Conservation (phyloP, 2,888 invertebrate genomes). For the Drosophila barbarae region DNA sequence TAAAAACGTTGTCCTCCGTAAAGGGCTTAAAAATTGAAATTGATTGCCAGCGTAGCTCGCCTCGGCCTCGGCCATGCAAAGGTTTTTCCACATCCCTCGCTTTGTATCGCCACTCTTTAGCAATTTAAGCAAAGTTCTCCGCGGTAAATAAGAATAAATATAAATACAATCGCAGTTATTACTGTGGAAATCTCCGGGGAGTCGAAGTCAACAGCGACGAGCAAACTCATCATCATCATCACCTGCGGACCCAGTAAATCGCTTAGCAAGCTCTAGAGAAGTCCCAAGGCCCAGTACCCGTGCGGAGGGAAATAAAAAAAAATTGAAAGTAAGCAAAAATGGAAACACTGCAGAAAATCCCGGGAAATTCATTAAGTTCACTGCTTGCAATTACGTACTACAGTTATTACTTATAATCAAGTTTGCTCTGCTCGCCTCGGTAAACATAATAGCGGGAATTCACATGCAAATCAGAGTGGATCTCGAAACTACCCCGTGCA, state of each 20-base stretch:
- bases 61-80: slow-evolving; percentile 57
- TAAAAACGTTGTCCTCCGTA: slow-evolving; percentile 76
- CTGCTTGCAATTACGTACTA: slow-evolving; percentile 56
- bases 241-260: slow-evolving; percentile 56
- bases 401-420: slow-evolving; percentile 59
- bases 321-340: slow-evolving; percentile 14
- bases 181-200: slow-evolving; percentile 59
- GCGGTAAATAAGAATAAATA: slow-evolving; percentile 64
- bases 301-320: slow-evolving; percentile 40
- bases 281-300: slow-evolving; percentile 63
- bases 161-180: slow-evolving; percentile 71
- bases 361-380: slow-evolving; percentile 66
- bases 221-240: slow-evolving; percentile 42
- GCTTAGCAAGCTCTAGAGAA: slow-evolving; percentile 59
- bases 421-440: slow-evolving; percentile 26
- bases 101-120: slow-evolving; percentile 6
- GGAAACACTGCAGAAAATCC: slow-evolving; percentile 18
- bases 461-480: slow-evolving; percentile 56
- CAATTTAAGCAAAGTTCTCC: slow-evolving; percentile 58
- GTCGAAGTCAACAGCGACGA: slow-evolving; percentile 52
- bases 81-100: slow-evolving; percentile 24
- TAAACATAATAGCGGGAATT: slow-evolving; percentile 23
- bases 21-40: slow-evolving; percentile 74
- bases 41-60: slow-evolving; percentile 59
- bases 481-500: slow-evolving; percentile 19